Evolutionary conservation across 2,113 vertebrate genomes (phyloP).

Genomic region (Ursus arctos): DNA sequence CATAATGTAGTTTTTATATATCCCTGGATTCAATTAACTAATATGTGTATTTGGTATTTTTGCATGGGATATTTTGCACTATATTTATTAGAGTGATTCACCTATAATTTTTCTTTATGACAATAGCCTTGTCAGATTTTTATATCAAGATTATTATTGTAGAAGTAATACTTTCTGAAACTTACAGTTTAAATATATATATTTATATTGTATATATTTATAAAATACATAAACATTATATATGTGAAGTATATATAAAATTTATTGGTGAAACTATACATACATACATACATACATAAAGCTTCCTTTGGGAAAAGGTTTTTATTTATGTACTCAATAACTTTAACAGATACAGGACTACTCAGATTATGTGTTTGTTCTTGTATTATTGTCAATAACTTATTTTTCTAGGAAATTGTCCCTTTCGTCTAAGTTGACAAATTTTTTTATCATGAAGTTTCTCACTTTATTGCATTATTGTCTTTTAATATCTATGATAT

Average conservation of each 20-base stretch:
- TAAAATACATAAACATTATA: too few species aligned
- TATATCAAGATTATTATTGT: background rate
- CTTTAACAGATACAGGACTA: background rate
- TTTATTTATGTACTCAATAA: background rate
- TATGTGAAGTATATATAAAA: background rate
- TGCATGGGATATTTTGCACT: background rate
- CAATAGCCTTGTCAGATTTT: background rate
- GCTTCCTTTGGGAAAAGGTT: background rate
- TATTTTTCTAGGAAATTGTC: conserved; percentile 16
- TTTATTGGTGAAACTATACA: background rate
- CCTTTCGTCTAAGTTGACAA: background rate
- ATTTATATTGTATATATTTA: too few species aligned
- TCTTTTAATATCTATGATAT: background rate
- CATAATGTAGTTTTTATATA: background rate
- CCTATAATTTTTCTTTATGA: background rate
- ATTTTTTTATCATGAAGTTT: background rate
- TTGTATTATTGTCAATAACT: background rate
- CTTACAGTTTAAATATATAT: background rate
- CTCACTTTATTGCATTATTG: background rate
- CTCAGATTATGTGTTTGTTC: background rate
- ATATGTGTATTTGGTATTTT: background rate
- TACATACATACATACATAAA: background rate
- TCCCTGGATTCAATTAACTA: background rate
- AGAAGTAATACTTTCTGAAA: background rate
- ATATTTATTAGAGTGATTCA: background rate